Base-by-base conservation (phyloP, 2,113 vertebrate genomes). In the Galbula dea region DNA sequence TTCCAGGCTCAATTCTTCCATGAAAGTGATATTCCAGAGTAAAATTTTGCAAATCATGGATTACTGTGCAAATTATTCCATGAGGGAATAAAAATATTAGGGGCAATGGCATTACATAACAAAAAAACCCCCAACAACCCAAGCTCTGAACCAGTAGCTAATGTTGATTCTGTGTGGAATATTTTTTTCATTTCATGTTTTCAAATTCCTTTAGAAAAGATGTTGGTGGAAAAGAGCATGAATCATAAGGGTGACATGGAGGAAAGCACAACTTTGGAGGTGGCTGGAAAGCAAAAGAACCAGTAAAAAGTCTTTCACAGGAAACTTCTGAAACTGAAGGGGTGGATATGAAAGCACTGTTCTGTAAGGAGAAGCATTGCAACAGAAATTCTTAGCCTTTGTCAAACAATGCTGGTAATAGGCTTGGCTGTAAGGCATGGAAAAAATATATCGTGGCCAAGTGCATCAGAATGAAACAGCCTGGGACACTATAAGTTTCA, bases 361-460 rank as follows among this genome's bases (percentile, higher is more conserved):
- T 57, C 92, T 82, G 43, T 55, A 79, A 87, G 58, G 54, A 82
- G 69, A 68, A 86, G 49, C 34, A 37, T 79, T 92, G 88, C 85
- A 89, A 93, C 71, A 91, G 72, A 93, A 96, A 90, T 94, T 96
- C 74, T 72, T 90, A 52, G 92, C 80, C 80, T 92, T 92, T 92
- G 92, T 94, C 86, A 86, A 84, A 92, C 86, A 95, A 82, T 94
- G 81, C 3, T 66, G 45, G 24, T 93, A 90, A 93, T 90, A 66
- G 58, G 34, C 62, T 94, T 96, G 95, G 83, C 94, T 88, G 74
- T 84, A 74, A 91, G 81, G 62, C 77, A 86, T 92, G 94, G 90
- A 91, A 91, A 96, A 92, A 69, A 63, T 14, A 17, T 37, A 2
- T 61, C 63, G 69, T 72, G 57, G 80, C 83, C 88, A 54, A 92